These are phyloP conservation scores for Phylloscopus trochilus DNA, from an alignment of 2,113 vertebrate species.

Conservation along the genomic window DNA sequence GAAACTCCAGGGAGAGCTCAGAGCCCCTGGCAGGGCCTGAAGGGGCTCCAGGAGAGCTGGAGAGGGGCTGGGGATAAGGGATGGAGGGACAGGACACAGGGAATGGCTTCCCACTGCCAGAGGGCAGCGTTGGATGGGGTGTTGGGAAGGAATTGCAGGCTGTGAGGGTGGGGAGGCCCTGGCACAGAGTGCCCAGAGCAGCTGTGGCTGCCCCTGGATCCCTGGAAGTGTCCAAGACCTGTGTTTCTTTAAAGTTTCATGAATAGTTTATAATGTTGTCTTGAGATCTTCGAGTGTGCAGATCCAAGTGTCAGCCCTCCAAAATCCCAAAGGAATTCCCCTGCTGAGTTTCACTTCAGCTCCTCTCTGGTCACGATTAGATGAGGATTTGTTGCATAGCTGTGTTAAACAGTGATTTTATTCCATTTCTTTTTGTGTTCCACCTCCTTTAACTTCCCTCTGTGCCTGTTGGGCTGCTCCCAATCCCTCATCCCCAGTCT, in stretches of 20 bases:
- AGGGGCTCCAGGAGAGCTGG: neutral
- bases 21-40: accelerated
- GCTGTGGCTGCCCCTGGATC: neutral
- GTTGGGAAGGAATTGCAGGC: neutral
- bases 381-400: neutral
- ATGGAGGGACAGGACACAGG: neutral
- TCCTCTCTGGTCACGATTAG: neutral
- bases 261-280: neutral
- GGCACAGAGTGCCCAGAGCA: neutral
- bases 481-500: neutral
- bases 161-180: neutral
- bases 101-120: neutral
- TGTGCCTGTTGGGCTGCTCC: neutral
- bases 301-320: neutral
- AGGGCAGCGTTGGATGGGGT: accelerated
- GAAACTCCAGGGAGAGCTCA: neutral
- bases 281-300: accelerated
- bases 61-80: neutral
- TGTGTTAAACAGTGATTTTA: neutral
- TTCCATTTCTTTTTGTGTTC: neutral
- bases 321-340: neutral
- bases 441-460: neutral
- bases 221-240: accelerated
- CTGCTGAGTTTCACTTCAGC: neutral
- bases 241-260: neutral